Conservation (phyloP, 2,797 vertebrate genomes). For the Eptatretus atami region DNA sequence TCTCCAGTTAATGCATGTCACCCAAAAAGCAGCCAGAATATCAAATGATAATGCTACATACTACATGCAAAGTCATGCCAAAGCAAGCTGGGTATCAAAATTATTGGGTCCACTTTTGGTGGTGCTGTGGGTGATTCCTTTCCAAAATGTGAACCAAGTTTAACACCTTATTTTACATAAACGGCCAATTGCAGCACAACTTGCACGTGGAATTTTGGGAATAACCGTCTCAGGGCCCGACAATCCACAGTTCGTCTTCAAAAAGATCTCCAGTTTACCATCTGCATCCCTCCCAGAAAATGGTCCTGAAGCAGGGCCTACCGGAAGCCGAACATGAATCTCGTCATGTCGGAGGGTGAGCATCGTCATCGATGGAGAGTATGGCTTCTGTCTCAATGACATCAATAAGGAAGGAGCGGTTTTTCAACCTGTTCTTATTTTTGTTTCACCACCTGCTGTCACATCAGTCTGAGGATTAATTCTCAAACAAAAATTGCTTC, state of each 20-base stretch:
- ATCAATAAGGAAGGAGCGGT: conserved; percentile 84
- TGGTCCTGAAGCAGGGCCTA: conserved; percentile 15
- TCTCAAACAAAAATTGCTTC: neutral
- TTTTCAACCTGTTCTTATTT: conserved; percentile 97
- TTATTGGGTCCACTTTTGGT: too few species aligned
- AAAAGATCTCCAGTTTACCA: neutral
- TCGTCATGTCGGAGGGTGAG: conserved; percentile 87
- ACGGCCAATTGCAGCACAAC: too few species aligned
- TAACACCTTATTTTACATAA: too few species aligned
- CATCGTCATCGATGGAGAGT: conserved; percentile 80
- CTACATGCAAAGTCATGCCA: too few species aligned
- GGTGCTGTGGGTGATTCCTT: too few species aligned
- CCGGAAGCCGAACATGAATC: conserved; percentile 98
- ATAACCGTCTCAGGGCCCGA: neutral
- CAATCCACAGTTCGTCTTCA: neutral
- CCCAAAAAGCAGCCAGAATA: too few species aligned
- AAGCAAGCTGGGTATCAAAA: too few species aligned
- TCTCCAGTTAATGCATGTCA: too few species aligned
- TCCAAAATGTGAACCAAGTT: too few species aligned
- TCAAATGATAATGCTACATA: too few species aligned
- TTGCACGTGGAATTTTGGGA: neutral
- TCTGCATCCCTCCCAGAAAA: neutral
- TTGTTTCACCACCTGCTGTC: conserved; percentile 46
- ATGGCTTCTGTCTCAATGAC: conserved; percentile 83
- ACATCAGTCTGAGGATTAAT: conserved; percentile 3